Percentiles rank a stretch among this genome's conserved stretches.
phyloP scores from a whole-genome alignment of 2,797 vertebrate genomes.

The Gorsachius magnificus region DNA sequence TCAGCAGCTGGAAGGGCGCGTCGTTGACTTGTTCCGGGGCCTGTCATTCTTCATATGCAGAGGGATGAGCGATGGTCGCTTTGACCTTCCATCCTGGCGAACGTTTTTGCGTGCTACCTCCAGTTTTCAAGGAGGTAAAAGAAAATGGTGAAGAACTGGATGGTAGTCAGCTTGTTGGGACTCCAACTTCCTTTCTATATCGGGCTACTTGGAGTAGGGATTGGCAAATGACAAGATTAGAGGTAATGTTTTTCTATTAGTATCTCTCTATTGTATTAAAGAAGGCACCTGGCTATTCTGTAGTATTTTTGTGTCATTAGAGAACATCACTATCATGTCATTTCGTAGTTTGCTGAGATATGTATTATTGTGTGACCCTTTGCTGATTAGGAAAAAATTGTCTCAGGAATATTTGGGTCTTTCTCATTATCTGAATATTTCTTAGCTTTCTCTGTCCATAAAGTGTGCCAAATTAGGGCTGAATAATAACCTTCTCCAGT shows the following conservation, averaged over 20 bases:
- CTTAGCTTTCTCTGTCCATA: not conserved
- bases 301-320: conserved; percentile 18
- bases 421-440: not conserved
- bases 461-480: not conserved
- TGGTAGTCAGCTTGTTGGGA: not conserved
- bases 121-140: not conserved
- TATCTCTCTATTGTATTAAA: not conserved
- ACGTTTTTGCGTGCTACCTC: not conserved
- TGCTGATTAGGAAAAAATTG: conserved; percentile 1
- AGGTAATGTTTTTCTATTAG: not conserved
- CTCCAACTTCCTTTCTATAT: not conserved
- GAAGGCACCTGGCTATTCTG: not conserved
- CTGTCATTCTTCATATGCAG: not conserved
- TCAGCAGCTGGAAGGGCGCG: not conserved
- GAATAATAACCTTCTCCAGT: not conserved
- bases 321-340: not conserved
- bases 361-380: not conserved
- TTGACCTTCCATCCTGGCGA: not conserved
- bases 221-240: not conserved
- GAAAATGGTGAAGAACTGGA: not conserved
- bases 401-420: not conserved
- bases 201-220: not conserved
- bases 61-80: not conserved
- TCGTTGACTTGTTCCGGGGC: not conserved
- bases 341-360: not conserved